A percentile compares a stretch with the other conserved stretches of the same genome.
Conservation (phyloP, 2,888 invertebrate genomes). For the Kryphioiulus occultus region DNA sequence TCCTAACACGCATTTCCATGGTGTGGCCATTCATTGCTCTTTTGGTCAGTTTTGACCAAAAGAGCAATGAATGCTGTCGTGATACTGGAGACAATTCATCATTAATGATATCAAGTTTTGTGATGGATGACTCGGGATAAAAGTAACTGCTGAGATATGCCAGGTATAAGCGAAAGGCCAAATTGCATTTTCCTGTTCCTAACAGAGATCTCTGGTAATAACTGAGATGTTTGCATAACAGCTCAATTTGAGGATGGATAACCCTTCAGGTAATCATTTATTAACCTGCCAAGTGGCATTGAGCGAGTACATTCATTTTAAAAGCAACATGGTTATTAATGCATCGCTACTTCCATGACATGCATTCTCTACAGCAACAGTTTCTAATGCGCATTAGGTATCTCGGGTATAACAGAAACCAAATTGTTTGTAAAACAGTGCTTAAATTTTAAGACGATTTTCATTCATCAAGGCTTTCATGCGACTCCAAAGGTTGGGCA, state of each 20-base stretch:
- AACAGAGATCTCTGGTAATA: neutral
- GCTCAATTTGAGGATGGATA: slow-evolving; percentile 7
- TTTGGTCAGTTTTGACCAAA: neutral
- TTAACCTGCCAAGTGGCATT: neutral
- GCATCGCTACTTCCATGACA: too few species aligned
- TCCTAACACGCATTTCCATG: neutral
- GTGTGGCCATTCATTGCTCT: too few species aligned
- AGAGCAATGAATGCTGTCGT: neutral
- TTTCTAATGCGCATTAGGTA: too few species aligned
- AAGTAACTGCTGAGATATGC: neutral
- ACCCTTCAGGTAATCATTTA: slow-evolving; percentile 1
- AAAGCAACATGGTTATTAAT: neutral
- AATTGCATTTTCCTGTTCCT: slow-evolving; percentile 11
- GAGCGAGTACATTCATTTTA: neutral
- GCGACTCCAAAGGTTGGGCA: too few species aligned
- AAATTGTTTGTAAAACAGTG: too few species aligned
- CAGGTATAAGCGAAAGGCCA: neutral
- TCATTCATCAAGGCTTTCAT: too few species aligned
- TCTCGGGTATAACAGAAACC: too few species aligned
- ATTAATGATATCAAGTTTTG: neutral
- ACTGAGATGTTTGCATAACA: neutral
- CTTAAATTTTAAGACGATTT: too few species aligned
- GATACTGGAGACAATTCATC: slow-evolving; percentile 27
- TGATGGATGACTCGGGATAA: slow-evolving; percentile 1
- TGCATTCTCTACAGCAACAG: too few species aligned